Percentiles rank a stretch among this genome's conserved stretches.
Evolutionary conservation across 2,113 vertebrate species (phyloP).

Genomic region (Dromas ardeola): DNA sequence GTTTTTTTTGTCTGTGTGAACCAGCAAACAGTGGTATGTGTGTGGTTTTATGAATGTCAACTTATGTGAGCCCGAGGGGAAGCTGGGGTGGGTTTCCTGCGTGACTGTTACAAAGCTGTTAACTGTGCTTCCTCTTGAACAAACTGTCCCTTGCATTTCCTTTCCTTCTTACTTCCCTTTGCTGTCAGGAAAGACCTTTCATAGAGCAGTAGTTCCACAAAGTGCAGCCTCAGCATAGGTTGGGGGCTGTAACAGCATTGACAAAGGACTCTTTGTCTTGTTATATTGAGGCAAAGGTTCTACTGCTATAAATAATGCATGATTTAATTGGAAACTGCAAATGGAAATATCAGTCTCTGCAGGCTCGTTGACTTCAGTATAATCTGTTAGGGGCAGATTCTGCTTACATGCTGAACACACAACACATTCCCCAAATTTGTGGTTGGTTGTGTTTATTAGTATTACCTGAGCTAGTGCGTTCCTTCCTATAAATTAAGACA

Average conservation of each 20-base stretch:
- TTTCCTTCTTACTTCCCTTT: not conserved
- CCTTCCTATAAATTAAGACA: not conserved
- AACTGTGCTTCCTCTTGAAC: not conserved
- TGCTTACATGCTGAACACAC: not conserved
- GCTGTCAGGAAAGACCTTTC: not conserved
- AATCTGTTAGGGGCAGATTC: not conserved
- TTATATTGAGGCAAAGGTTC: not conserved
- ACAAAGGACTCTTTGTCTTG: not conserved
- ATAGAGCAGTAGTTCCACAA: not conserved
- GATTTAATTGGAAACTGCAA: conserved; percentile 30
- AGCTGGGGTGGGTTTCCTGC: not conserved
- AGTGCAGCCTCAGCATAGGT: not conserved
- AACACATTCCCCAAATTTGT: not conserved
- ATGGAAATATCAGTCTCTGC: not conserved
- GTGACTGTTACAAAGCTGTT: not conserved
- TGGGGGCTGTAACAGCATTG: not conserved
- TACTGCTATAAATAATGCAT: conserved; percentile 45
- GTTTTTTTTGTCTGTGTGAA: not conserved
- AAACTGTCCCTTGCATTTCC: not conserved
- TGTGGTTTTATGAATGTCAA: not conserved
- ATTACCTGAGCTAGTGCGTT: not conserved
- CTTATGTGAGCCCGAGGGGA: not conserved
- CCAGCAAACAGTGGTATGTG: not conserved
- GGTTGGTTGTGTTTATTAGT: not conserved
- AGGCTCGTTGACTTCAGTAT: not conserved